These are phyloP conservation scores for Synergus gifuensis DNA, from an alignment of 2,888 invertebrate species.

Conservation along the genomic window DNA sequence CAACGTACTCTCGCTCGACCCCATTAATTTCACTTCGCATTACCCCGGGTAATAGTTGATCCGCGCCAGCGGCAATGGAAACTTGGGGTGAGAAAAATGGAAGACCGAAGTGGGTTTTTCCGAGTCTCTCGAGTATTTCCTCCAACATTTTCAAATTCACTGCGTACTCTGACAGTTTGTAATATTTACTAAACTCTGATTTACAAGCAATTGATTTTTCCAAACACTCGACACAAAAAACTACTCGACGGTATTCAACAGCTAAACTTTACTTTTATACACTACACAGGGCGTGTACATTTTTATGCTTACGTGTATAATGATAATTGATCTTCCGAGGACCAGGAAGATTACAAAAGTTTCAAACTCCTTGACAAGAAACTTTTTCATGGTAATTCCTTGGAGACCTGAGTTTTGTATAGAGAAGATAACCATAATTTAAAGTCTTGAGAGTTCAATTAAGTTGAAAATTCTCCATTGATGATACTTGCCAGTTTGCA, in stretches of 20 bases:
- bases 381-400: slow-evolving; percentile 20
- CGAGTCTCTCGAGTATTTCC: slow-evolving; percentile 54
- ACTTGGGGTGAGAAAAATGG: slow-evolving; percentile 49
- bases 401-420: background rate
- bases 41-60: slow-evolving; percentile 63
- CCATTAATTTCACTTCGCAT: slow-evolving; percentile 70
- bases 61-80: slow-evolving; percentile 58
- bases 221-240: slow-evolving; percentile 2
- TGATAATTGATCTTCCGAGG: slow-evolving; percentile 29
- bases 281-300: background rate
- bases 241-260: background rate
- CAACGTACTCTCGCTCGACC: slow-evolving; percentile 60
- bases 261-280: background rate
- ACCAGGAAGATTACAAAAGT: slow-evolving; percentile 10
- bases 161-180: background rate
- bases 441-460: slow-evolving; percentile 8
- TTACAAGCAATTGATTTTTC: slow-evolving; percentile 1
- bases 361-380: slow-evolving; percentile 10
- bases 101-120: slow-evolving; percentile 55
- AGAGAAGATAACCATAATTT: slow-evolving; percentile 20
- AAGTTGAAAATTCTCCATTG: background rate
- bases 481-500: background rate
- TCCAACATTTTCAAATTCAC: slow-evolving; percentile 25
- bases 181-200: slow-evolving; percentile 1
- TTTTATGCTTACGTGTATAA: slow-evolving; percentile 14